phyloP scores from a whole-genome alignment of 2,797 vertebrate species.

The Lepilemur ruficaudatus region DNA sequence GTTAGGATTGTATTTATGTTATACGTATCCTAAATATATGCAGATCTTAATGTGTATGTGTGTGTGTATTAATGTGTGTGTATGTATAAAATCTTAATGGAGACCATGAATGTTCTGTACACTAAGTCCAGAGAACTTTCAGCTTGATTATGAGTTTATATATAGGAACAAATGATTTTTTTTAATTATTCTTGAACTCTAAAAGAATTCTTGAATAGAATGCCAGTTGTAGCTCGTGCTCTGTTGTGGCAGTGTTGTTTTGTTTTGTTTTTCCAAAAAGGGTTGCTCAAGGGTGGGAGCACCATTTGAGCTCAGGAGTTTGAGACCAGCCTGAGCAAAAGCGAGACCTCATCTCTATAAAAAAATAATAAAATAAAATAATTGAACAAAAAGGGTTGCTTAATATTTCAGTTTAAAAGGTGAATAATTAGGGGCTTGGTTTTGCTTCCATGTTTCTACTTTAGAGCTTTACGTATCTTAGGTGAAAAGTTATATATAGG shows the following conservation, averaged over 20 bases:
- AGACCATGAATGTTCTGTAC: not conserved
- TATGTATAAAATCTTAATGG: not conserved
- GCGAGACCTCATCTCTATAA: no score
- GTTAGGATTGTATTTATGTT: not conserved
- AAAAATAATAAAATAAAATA: no score
- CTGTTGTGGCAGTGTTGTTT: not conserved
- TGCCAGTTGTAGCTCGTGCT: not conserved
- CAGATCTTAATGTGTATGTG: not conserved
- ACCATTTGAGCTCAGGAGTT: no score
- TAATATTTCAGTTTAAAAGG: not conserved
- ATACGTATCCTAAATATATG: not conserved
- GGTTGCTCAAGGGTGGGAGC: not conserved
- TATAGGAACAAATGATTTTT: not conserved
- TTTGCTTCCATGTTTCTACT: slow-evolving; percentile 19
- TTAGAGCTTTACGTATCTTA: not conserved
- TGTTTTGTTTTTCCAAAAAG: not conserved
- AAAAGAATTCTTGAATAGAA: slow-evolving; percentile 8
- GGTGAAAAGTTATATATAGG: not conserved
- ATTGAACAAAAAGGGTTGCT: not conserved
- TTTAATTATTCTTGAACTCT: not conserved
- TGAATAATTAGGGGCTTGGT: not conserved
- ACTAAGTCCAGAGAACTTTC: not conserved
- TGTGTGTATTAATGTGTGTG: not conserved
- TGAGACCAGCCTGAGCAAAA: no score
- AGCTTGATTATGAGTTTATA: not conserved